phyloP scores from a whole-genome alignment of 2,888 invertebrate genomes.

The Agrotis ipsilon region DNA sequence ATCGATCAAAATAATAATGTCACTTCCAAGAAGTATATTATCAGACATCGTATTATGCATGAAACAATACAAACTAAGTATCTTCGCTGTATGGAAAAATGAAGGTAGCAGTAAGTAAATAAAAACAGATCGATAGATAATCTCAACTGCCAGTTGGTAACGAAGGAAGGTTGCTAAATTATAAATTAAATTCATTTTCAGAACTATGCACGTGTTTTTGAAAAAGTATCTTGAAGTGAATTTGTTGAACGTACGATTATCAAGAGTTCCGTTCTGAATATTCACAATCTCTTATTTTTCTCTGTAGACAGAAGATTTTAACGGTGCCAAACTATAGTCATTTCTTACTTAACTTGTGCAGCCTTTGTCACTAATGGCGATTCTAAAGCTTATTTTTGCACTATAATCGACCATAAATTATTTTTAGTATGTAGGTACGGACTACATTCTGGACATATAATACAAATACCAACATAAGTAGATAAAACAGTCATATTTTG shows the following conservation, averaged over 20 bases:
- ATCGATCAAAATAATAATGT: constrained; percentile 1
- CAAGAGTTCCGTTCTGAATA: constrained; percentile 37
- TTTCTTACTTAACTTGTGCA: constrained; percentile 57
- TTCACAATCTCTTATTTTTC: constrained; percentile 32
- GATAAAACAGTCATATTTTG: no score
- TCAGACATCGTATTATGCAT: neutral
- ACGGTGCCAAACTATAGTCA: constrained; percentile 42
- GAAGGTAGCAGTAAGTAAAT: no score
- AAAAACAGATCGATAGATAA: neutral
- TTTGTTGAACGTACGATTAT: constrained; percentile 1
- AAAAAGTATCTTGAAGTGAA: constrained; percentile 3
- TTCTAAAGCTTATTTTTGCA: constrained; percentile 30
- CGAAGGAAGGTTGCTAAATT: neutral
- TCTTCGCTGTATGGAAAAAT: neutral
- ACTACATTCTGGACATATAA: neutral
- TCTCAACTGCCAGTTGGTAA: neutral
- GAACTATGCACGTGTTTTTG: neutral
- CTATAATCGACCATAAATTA: constrained; percentile 26
- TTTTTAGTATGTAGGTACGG: constrained; percentile 11
- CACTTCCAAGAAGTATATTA: neutral
- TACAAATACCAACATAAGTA: neutral
- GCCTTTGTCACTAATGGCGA: constrained; percentile 60
- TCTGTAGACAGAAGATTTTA: constrained; percentile 31
- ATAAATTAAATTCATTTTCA: no score
- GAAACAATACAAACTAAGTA: neutral